phyloP scores from a whole-genome alignment of 2,797 vertebrate species.

The Tinamus major region DNA sequence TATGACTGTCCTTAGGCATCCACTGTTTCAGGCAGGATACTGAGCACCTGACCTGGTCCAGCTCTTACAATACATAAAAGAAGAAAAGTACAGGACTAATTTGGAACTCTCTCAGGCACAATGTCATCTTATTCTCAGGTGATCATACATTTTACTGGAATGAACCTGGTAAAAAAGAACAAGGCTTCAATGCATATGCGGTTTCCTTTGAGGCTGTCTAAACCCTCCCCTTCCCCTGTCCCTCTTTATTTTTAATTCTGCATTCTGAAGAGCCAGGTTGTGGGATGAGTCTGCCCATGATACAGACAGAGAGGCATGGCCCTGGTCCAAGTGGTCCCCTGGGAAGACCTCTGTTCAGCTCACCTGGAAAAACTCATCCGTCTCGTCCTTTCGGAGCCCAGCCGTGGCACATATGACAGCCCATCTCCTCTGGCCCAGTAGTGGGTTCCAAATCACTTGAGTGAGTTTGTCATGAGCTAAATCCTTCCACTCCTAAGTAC shows the following conservation, averaged over 20 bases:
- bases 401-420: neutral
- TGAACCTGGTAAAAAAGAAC: neutral
- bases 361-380: neutral
- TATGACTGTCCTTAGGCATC: neutral
- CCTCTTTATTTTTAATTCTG: neutral
- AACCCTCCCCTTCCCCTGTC: neutral
- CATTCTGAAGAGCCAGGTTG: neutral
- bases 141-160: neutral
- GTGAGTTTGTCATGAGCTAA: neutral
- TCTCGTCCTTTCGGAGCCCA: accelerated
- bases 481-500: neutral
- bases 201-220: neutral
- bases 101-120: neutral
- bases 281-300: neutral
- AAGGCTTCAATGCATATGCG: neutral
- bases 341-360: neutral
- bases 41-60: neutral
- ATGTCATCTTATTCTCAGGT: neutral
- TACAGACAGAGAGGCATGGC: neutral
- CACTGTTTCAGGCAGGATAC: neutral
- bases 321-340: neutral
- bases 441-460: neutral
- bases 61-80: neutral
- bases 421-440: neutral
- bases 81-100: neutral